Evolutionary conservation across 1,140 invertebrate genomes (phyloP).

Genomic region (Elysia chlorotica): DNA sequence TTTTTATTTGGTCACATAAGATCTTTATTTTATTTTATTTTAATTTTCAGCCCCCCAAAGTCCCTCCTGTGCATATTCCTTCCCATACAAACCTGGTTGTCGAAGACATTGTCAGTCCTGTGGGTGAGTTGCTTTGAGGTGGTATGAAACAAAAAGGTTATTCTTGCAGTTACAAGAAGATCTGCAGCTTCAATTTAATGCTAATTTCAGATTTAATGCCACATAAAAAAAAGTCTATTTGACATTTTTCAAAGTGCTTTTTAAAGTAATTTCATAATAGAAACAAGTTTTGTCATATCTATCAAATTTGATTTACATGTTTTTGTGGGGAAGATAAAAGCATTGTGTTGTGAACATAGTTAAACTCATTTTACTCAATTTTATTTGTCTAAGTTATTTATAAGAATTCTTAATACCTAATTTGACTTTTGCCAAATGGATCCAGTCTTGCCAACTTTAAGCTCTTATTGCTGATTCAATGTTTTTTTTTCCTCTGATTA

Average conservation of each 20-base stretch:
- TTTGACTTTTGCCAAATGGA: too few relatives aligned
- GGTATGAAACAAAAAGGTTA: background rate
- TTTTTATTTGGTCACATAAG: background rate
- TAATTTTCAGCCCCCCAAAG: background rate
- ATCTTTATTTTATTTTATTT: background rate
- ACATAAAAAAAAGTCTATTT: background rate
- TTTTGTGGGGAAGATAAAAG: too few relatives aligned
- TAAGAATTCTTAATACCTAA: too few relatives aligned
- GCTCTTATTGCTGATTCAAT: too few relatives aligned
- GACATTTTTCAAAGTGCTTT: background rate
- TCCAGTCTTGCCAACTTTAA: too few relatives aligned
- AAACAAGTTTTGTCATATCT: background rate
- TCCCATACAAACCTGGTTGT: conserved; percentile 10
- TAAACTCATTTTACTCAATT: too few relatives aligned
- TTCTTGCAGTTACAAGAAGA: too few relatives aligned
- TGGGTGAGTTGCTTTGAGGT: conserved; percentile 1
- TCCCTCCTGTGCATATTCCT: conserved; percentile 3
- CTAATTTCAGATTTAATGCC: background rate
- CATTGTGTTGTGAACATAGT: too few relatives aligned
- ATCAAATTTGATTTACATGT: background rate
- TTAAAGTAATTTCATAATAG: background rate
- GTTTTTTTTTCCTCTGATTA: too few relatives aligned
- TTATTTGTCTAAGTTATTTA: too few relatives aligned
- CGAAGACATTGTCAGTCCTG: conserved; percentile 25
- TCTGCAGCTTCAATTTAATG: background rate